These are phyloP conservation scores for Melanargia galathea DNA, from an alignment of 2,888 invertebrate genomes.

Conservation along the genomic window DNA sequence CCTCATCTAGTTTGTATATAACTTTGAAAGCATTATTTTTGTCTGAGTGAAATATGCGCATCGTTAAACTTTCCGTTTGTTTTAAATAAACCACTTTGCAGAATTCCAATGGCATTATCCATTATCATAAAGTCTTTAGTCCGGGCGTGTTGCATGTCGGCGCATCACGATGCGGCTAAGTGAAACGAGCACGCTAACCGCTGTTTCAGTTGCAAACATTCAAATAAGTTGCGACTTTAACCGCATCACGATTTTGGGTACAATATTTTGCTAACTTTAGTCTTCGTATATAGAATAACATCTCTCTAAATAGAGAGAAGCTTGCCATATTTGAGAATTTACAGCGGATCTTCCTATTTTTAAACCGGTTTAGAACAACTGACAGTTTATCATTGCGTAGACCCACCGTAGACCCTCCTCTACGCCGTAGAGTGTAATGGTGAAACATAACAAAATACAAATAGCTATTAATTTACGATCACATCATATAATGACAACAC, in stretches of 20 bases:
- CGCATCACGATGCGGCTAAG: conserved; percentile 1
- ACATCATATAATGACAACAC: too few species aligned
- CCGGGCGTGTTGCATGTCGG: not conserved
- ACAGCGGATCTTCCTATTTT: too few species aligned
- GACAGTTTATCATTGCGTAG: too few species aligned
- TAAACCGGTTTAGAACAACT: too few species aligned
- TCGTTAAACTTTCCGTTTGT: not conserved
- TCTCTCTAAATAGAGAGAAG: too few species aligned
- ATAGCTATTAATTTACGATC: too few species aligned
- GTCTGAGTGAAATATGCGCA: not conserved
- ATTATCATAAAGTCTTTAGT: conserved; percentile 6
- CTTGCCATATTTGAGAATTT: too few species aligned
- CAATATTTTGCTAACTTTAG: not conserved
- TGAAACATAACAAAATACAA: too few species aligned
- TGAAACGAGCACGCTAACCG: not conserved
- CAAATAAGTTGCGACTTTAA: not conserved
- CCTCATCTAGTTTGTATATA: not conserved
- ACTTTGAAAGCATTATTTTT: not conserved
- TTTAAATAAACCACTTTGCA: conserved; percentile 5
- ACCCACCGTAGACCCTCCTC: too few species aligned
- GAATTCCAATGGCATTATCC: conserved; percentile 1
- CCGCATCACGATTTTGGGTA: not conserved
- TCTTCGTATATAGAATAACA: too few species aligned
- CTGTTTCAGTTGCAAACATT: not conserved
- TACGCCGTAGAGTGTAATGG: too few species aligned